Percentiles rank a stretch among this genome's conserved stretches.
These are phyloP conservation scores for Fragariocoptes setiger DNA, from an alignment of 1,140 invertebrate species.

Conservation along the genomic window DNA sequence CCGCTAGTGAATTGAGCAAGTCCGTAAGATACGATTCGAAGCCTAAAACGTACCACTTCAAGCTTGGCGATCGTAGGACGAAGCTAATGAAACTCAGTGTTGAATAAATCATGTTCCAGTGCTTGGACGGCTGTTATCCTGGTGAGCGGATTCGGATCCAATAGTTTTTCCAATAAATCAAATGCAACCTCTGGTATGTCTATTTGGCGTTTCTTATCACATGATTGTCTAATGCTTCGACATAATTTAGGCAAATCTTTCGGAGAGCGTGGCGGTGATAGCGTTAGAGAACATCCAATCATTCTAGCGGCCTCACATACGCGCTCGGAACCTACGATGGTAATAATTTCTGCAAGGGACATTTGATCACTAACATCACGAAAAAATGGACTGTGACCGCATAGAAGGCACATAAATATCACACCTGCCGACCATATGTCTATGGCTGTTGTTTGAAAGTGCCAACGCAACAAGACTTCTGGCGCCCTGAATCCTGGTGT, in stretches of 20 bases:
- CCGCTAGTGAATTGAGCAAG: no score
- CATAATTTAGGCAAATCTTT: slow-evolving; percentile 20
- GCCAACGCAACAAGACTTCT: slow-evolving; percentile 45
- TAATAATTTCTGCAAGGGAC: slow-evolving; percentile 46
- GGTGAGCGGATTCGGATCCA: slow-evolving; percentile 37
- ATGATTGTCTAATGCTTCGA: slow-evolving; percentile 17
- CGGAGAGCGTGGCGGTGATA: slow-evolving; percentile 14
- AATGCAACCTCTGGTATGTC: slow-evolving; percentile 24
- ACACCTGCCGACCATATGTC: slow-evolving; percentile 67
- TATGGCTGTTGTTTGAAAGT: slow-evolving; percentile 41
- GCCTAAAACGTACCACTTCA: no score
- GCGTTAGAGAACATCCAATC: slow-evolving; percentile 23
- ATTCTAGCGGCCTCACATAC: slow-evolving; percentile 31
- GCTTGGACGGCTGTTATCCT: slow-evolving; percentile 38
- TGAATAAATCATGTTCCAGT: slow-evolving; percentile 36
- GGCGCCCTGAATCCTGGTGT: slow-evolving; percentile 65
- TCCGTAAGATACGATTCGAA: no score
- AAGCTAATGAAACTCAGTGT: no score
- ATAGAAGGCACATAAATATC: slow-evolving; percentile 43
- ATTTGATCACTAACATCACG: slow-evolving; percentile 41
- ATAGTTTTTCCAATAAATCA: slow-evolving; percentile 32
- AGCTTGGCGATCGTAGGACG: no score
- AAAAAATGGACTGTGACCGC: slow-evolving; percentile 49
- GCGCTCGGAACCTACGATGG: slow-evolving; percentile 35
- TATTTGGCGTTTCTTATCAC: slow-evolving; percentile 12